Evolutionary conservation across 2,797 vertebrate genomes (phyloP).

Genomic region (Eulemur rubriventer): DNA sequence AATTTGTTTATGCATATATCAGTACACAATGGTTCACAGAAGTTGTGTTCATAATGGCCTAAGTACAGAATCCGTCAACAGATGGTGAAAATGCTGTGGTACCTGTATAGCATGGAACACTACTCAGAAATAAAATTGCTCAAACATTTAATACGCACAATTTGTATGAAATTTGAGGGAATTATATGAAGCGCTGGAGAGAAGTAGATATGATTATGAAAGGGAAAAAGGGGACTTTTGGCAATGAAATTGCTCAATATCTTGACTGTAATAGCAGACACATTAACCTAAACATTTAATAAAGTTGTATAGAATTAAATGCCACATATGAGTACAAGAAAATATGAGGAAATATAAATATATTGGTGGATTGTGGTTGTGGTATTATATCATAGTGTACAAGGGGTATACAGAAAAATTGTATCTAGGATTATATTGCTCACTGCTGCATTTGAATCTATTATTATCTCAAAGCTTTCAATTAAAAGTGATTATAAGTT

Average conservation of each 20-base stretch:
- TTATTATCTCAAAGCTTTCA: not conserved
- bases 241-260: not conserved
- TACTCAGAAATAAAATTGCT: not conserved
- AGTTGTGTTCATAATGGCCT: not conserved
- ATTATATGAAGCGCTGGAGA: not conserved
- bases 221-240: not conserved
- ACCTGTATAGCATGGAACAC: not conserved
- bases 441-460: not conserved
- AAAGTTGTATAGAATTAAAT: not conserved
- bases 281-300: not conserved
- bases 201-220: not conserved
- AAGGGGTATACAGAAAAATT: not conserved
- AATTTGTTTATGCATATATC: not conserved
- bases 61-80: not conserved
- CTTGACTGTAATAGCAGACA: not conserved
- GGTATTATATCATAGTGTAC: not conserved
- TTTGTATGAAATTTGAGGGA: not conserved
- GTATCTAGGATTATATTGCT: not conserved
- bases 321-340: not conserved
- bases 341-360: not conserved
- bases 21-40: not conserved
- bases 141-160: not conserved
- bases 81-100: not conserved
- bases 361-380: not conserved
- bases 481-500: not conserved